Percentiles rank a stretch among this genome's conserved stretches.
Evolutionary conservation across 2,797 vertebrate genomes (phyloP).

Genomic region (Macroramphosus scolopax): DNA sequence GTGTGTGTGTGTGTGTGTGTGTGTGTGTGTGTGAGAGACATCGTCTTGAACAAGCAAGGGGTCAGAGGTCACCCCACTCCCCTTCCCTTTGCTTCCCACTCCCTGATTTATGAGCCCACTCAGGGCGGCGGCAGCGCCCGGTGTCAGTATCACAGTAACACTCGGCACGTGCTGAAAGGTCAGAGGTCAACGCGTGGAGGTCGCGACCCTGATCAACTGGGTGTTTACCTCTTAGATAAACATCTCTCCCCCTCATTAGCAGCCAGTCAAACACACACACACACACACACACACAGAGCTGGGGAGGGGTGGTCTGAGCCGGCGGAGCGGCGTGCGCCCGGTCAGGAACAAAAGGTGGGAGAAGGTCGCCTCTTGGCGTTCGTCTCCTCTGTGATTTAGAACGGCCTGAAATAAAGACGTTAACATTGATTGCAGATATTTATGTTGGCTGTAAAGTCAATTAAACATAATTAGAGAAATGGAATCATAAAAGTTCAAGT

Average conservation of each 20-base stretch:
- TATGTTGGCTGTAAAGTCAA: constrained; percentile 44
- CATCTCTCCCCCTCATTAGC: constrained; percentile 87
- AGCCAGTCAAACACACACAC: constrained; percentile 5
- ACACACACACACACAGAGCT: not conserved
- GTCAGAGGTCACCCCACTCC: constrained; percentile 57
- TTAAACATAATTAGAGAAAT: constrained; percentile 50
- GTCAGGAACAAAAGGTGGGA: constrained; percentile 41
- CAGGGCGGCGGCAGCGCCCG: constrained; percentile 18
- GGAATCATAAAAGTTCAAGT: constrained; percentile 42
- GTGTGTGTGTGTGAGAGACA: constrained; percentile 44
- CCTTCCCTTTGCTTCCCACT: not conserved
- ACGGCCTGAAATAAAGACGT: constrained; percentile 25
- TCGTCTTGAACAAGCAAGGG: constrained; percentile 68
- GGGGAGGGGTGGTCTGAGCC: constrained; percentile 5
- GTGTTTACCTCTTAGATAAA: constrained; percentile 95
- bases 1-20: constrained; percentile 34
- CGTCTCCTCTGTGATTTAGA: not conserved
- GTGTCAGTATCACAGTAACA: constrained; percentile 85
- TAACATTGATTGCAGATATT: constrained; percentile 46
- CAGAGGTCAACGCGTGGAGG: constrained; percentile 88
- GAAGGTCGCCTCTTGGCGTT: constrained; percentile 15
- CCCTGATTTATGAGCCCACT: constrained; percentile 81
- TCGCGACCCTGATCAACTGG: constrained; percentile 86
- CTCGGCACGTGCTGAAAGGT: constrained; percentile 86
- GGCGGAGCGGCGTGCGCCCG: not conserved